Conservation (phyloP, 2,113 vertebrate species). For the Trachemys scripta region DNA sequence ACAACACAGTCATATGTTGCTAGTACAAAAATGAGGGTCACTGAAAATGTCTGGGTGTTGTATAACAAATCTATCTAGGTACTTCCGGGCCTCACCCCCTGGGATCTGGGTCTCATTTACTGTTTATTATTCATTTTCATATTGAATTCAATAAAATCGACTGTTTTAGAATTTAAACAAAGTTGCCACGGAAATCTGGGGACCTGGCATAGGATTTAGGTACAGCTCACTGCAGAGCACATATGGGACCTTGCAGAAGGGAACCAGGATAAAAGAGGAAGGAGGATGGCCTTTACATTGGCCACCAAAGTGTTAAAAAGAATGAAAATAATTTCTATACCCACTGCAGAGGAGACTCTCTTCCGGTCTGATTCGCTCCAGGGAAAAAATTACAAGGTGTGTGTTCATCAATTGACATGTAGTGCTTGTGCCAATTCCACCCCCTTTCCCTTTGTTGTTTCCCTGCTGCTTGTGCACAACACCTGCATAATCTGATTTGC, state of each 20-base stretch:
- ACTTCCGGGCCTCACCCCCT: not conserved
- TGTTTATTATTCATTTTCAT: conserved; percentile 58
- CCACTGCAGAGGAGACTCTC: not conserved
- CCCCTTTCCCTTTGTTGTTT: conserved; percentile 37
- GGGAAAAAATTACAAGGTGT: conserved; percentile 16
- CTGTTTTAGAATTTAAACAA: not conserved
- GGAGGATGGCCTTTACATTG: not conserved
- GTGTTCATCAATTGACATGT: not conserved
- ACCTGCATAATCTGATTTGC: conserved; percentile 79
- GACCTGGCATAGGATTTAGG: not conserved
- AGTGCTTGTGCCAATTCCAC: conserved; percentile 32
- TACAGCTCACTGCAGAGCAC: not conserved
- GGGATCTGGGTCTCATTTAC: conserved; percentile 27
- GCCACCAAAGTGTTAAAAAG: not conserved
- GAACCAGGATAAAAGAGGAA: not conserved
- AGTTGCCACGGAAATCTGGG: not conserved
- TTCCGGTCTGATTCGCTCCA: not conserved
- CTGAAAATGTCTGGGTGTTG: not conserved
- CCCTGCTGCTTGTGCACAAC: conserved; percentile 61
- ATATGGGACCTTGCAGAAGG: not conserved
- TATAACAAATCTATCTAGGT: not conserved
- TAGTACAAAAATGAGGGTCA: not conserved
- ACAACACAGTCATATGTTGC: not conserved
- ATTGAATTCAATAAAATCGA: not conserved
- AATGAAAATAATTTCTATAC: conserved; percentile 4